A percentile compares a stretch with the other conserved stretches of the same genome.
These are phyloP conservation scores for Actias luna DNA, from an alignment of 2,888 invertebrate genomes.

Conservation along the genomic window DNA sequence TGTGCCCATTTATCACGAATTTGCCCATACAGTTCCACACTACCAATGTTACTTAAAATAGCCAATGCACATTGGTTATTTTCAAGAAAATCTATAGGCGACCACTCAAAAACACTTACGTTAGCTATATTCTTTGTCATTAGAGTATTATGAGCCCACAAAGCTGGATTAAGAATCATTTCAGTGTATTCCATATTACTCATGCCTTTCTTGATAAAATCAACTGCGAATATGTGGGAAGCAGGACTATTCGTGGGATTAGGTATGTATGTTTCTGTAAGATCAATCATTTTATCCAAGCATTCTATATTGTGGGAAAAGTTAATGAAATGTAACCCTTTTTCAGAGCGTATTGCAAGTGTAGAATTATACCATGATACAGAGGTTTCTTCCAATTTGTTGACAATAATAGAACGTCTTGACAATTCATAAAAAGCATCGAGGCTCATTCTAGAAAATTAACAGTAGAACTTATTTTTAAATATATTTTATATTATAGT, in stretches of 20 bases:
- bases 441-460: slow-evolving; percentile 28
- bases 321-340: slow-evolving; percentile 54
- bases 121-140: slow-evolving; percentile 54
- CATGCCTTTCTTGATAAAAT: slow-evolving; percentile 40
- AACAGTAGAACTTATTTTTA: neutral
- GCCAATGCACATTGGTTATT: slow-evolving; percentile 50
- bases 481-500: neutral
- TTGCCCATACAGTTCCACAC: slow-evolving; percentile 49
- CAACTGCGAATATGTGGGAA: slow-evolving; percentile 41
- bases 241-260: slow-evolving; percentile 53
- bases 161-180: slow-evolving; percentile 56
- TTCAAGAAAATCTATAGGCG: slow-evolving; percentile 46
- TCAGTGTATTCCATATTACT: slow-evolving; percentile 55
- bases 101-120: slow-evolving; percentile 52
- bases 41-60: slow-evolving; percentile 61
- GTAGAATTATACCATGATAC: slow-evolving; percentile 52
- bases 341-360: slow-evolving; percentile 51
- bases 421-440: slow-evolving; percentile 54
- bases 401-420: slow-evolving; percentile 42
- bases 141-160: slow-evolving; percentile 61
- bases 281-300: slow-evolving; percentile 58
- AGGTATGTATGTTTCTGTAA: slow-evolving; percentile 43
- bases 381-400: slow-evolving; percentile 48
- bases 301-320: slow-evolving; percentile 51
- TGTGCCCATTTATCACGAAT: slow-evolving; percentile 41